A percentile compares a stretch with the other conserved stretches of the same genome.
Conservation (phyloP, 1,140 invertebrate genomes). For the Tetramorium alpestre region DNA sequence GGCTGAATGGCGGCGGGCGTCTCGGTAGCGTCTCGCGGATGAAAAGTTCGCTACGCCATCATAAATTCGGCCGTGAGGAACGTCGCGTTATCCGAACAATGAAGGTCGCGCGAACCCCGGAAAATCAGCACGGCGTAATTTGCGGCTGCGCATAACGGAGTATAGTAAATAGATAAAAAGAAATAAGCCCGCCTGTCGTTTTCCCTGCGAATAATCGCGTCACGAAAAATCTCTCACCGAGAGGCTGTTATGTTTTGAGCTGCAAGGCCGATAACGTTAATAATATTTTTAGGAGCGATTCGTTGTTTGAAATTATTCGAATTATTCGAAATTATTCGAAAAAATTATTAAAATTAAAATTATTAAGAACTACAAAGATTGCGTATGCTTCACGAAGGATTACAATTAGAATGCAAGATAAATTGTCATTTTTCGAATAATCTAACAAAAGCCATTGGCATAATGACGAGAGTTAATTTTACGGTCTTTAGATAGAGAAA, state of each 20-base stretch:
- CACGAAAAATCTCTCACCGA: not conserved
- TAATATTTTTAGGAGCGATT: not conserved
- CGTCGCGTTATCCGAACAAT: conserved; percentile 64
- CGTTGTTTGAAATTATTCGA: not conserved
- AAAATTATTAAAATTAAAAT: not conserved
- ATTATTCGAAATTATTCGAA: not conserved
- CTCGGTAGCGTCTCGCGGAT: conserved; percentile 52
- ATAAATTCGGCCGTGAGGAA: conserved; percentile 63
- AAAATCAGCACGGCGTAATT: conserved; percentile 56
- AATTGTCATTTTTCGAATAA: not conserved
- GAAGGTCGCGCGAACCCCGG: conserved; percentile 39
- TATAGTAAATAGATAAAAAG: conserved; percentile 38
- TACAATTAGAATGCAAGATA: not conserved
- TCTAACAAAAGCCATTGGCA: not conserved
- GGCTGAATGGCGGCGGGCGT: conserved; percentile 46
- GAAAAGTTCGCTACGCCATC: conserved; percentile 59
- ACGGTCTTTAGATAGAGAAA: not conserved
- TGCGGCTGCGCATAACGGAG: conserved; percentile 34
- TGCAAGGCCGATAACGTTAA: not conserved
- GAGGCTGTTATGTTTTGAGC: not conserved
- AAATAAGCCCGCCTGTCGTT: conserved; percentile 10
- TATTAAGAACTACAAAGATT: not conserved
- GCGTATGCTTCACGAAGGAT: not conserved
- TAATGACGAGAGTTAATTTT: conserved; percentile 9
- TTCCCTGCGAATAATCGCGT: conserved; percentile 6